Evolutionary conservation across 2,888 invertebrate genomes (phyloP).

Genomic region (Morinoia aosen): DNA sequence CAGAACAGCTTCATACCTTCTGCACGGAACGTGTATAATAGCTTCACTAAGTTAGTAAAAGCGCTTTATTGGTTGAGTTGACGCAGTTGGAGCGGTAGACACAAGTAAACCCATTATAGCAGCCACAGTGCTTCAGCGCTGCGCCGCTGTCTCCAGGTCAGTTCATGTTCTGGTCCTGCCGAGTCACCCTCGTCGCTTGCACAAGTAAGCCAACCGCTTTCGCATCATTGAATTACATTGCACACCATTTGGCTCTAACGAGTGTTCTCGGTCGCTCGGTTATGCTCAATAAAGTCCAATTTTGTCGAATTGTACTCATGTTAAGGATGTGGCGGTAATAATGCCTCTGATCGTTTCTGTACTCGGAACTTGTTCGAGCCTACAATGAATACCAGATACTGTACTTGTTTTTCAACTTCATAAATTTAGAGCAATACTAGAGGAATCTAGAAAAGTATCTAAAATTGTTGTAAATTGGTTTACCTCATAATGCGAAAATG

Average conservation of each 20-base stretch:
- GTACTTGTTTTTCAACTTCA: too few relatives aligned
- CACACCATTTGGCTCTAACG: neutral
- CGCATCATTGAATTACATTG: neutral
- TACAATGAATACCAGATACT: too few relatives aligned
- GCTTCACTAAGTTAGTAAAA: neutral
- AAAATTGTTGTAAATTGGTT: too few relatives aligned
- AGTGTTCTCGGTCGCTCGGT: neutral
- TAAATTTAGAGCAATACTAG: too few relatives aligned
- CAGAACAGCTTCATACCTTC: neutral
- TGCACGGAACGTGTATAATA: neutral
- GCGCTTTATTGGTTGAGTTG: neutral
- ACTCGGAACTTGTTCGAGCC: neutral
- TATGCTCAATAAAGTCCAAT: neutral
- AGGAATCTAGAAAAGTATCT: too few relatives aligned
- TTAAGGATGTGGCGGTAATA: neutral
- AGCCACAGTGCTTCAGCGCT: neutral
- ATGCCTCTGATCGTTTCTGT: neutral
- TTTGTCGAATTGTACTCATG: neutral
- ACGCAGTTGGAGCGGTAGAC: neutral
- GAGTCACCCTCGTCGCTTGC: neutral
- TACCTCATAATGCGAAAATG: too few relatives aligned
- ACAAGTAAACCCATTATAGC: too few relatives aligned
- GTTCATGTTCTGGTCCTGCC: neutral
- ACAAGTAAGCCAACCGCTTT: neutral
- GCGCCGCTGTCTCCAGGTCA: neutral